Evolutionary conservation across 2,797 vertebrate genomes (phyloP).

Genomic region (Heteromormyrus szaboi): DNA sequence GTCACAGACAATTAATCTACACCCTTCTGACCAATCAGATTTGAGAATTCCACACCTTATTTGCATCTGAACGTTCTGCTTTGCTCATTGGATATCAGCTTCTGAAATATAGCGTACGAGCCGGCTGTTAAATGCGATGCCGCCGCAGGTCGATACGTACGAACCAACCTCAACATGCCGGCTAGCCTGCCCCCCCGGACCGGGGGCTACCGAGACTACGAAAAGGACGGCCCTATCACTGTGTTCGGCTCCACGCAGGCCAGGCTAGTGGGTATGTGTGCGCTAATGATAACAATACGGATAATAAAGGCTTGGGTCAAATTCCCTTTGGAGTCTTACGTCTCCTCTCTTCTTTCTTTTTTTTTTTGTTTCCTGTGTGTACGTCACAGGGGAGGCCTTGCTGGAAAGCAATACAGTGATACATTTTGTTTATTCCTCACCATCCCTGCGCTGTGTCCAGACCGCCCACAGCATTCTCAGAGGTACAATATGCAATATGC

Average conservation of each 20-base stretch:
- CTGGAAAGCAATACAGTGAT: conserved; percentile 79
- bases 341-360: background rate
- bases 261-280: conserved; percentile 77
- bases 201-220: conserved; percentile 84
- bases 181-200: conserved; percentile 76
- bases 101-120: background rate
- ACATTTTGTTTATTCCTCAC: conserved; percentile 90
- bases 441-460: conserved; percentile 91
- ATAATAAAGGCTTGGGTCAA: background rate
- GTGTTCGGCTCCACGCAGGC: conserved; percentile 94
- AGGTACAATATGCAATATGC: conserved; percentile 60
- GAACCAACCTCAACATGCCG: conserved; percentile 96
- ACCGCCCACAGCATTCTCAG: conserved; percentile 90
- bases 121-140: background rate
- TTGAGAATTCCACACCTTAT: background rate
- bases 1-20: background rate
- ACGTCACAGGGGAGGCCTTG: conserved; percentile 79
- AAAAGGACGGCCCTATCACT: conserved; percentile 93
- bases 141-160: conserved; percentile 77
- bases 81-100: background rate
- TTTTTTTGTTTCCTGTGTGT: background rate
- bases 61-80: background rate
- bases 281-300: background rate
- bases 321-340: background rate
- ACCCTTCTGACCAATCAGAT: background rate